These are phyloP conservation scores for Notarius lentiginosus DNA, from an alignment of 2,113 vertebrate species.

Conservation along the genomic window DNA sequence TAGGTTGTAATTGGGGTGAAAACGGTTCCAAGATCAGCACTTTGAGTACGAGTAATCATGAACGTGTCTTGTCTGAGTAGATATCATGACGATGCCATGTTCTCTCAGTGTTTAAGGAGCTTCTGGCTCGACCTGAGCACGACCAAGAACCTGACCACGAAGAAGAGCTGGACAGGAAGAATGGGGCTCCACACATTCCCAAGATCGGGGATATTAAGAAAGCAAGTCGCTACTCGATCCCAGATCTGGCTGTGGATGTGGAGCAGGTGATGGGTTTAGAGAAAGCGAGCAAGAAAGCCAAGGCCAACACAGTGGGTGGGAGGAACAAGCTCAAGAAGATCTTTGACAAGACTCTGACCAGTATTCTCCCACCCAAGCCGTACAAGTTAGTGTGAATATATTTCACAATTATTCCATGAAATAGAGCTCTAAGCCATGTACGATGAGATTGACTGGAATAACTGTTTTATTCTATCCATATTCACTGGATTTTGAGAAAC, in stretches of 20 bases:
- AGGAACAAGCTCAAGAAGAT: conserved; percentile 98
- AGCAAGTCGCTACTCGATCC: conserved; percentile 93
- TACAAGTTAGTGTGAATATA: conserved; percentile 84
- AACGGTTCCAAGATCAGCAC: background rate
- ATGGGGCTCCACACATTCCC: conserved; percentile 91
- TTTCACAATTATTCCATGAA: no score
- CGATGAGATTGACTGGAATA: no score
- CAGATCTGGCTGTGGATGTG: conserved; percentile 94
- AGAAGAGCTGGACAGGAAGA: conserved; percentile 89
- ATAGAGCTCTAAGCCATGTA: no score
- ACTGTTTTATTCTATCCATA: no score
- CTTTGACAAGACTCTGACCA: conserved; percentile 97
- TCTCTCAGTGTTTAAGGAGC: conserved; percentile 91
- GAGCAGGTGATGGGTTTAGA: conserved; percentile 96
- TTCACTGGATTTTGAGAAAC: no score
- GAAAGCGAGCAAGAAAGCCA: conserved; percentile 94
- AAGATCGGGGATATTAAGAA: conserved; percentile 99
- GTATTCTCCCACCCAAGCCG: conserved; percentile 97
- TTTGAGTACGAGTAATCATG: background rate
- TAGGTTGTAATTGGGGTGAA: background rate
- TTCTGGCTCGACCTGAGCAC: conserved; percentile 87
- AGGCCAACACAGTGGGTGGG: conserved; percentile 92
- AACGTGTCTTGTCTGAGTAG: background rate
- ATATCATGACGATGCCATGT: background rate
- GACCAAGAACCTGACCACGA: conserved; percentile 78